Evolutionary conservation across 2,797 vertebrate species (phyloP).

Genomic region (Malacoctenus gilli): DNA sequence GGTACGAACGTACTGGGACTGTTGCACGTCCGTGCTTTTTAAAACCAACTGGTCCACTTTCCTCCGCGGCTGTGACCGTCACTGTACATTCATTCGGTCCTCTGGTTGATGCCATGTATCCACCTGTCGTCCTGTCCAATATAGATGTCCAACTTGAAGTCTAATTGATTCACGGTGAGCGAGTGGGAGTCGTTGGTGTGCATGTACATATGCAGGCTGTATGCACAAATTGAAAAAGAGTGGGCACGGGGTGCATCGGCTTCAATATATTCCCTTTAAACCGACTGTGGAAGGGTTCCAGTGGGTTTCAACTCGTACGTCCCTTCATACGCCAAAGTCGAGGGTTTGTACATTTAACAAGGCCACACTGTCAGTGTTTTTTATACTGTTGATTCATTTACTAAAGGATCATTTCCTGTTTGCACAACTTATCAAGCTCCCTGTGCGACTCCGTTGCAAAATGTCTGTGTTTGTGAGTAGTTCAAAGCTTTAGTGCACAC

Average conservation of each 20-base stretch:
- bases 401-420: slow-evolving; percentile 35
- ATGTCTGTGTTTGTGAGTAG: slow-evolving; percentile 56
- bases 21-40: slow-evolving; percentile 11
- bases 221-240: slow-evolving; percentile 35
- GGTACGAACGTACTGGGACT: slow-evolving; percentile 16
- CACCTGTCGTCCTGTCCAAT: slow-evolving; percentile 25
- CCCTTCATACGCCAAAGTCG: slow-evolving; percentile 28
- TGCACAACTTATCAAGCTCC: slow-evolving; percentile 53
- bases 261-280: slow-evolving; percentile 66
- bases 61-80: slow-evolving; percentile 21
- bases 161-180: slow-evolving; percentile 19
- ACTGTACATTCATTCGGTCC: slow-evolving; percentile 19
- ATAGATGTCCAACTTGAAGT: slow-evolving; percentile 30
- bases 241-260: slow-evolving; percentile 45
- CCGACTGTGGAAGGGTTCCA: slow-evolving; percentile 43
- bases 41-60: slow-evolving; percentile 31
- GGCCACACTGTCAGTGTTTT: slow-evolving; percentile 27
- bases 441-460: slow-evolving; percentile 39
- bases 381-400: slow-evolving; percentile 33
- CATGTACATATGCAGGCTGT: slow-evolving; percentile 49
- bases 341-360: slow-evolving; percentile 36
- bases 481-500: slow-evolving; percentile 53
- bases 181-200: slow-evolving; percentile 37
- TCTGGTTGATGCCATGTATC: slow-evolving; percentile 34
- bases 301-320: slow-evolving; percentile 25